phyloP scores from a whole-genome alignment of 1,140 invertebrate species.

The Hypothenemus hampei region DNA sequence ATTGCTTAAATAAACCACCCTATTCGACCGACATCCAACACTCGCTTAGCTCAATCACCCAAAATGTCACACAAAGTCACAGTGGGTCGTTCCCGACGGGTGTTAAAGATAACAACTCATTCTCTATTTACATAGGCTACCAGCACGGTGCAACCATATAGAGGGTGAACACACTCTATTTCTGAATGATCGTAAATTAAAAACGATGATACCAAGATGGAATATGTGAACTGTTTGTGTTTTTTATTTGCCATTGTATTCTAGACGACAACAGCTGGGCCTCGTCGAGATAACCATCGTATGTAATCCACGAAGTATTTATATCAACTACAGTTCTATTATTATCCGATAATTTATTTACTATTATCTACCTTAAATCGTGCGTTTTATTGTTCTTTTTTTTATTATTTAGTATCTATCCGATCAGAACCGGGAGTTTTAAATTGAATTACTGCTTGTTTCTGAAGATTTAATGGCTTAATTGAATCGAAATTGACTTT shows the following conservation, averaged over 20 bases:
- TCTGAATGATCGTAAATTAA: constrained; percentile 17
- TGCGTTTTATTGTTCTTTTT: too few relatives aligned
- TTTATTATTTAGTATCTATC: too few relatives aligned
- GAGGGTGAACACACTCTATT: constrained; percentile 9
- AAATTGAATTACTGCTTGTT: too few relatives aligned
- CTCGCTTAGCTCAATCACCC: constrained; percentile 18
- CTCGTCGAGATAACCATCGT: background rate
- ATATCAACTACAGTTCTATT: too few relatives aligned
- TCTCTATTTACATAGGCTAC: constrained; percentile 21
- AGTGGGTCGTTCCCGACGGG: constrained; percentile 14
- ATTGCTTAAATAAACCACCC: constrained; percentile 21
- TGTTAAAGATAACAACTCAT: constrained; percentile 24
- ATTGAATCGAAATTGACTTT: too few relatives aligned
- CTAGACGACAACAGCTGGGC: constrained; percentile 1
- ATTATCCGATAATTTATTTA: too few relatives aligned
- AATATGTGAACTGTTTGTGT: constrained; percentile 8
- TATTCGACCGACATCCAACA: background rate
- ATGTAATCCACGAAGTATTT: too few relatives aligned
- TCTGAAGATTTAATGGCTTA: too few relatives aligned
- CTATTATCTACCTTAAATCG: too few relatives aligned
- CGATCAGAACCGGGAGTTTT: too few relatives aligned
- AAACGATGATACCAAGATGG: constrained; percentile 9
- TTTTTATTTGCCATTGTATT: constrained; percentile 5
- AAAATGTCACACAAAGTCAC: constrained; percentile 17
- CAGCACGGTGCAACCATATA: background rate